These are phyloP conservation scores for Leucoraja erinaceus DNA, from an alignment of 2,113 vertebrate genomes.

Conservation along the genomic window DNA sequence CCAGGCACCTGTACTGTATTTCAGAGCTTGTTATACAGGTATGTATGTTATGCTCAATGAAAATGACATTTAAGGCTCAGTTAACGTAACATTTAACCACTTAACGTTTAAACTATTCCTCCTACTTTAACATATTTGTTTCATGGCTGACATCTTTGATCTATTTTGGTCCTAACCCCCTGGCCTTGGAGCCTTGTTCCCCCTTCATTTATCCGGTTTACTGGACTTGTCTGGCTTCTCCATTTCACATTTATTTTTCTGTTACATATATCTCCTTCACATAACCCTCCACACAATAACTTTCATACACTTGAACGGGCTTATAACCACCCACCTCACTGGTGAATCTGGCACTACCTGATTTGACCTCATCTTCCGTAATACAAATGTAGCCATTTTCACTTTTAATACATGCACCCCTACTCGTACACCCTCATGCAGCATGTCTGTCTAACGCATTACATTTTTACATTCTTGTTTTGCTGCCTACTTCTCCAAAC, in stretches of 20 bases:
- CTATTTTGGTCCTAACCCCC: not conserved
- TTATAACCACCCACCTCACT: not conserved
- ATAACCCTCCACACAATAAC: not conserved
- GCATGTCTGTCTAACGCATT: not conserved
- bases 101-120: not conserved
- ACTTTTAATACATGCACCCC: not conserved
- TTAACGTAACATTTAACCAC: not conserved
- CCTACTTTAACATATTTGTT: not conserved
- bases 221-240: not conserved
- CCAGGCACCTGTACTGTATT: conserved; percentile 79
- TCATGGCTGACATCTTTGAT: not conserved
- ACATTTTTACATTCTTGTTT: not conserved
- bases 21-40: conserved; percentile 81
- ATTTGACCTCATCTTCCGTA: not conserved
- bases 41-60: conserved; percentile 56
- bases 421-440: not conserved
- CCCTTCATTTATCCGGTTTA: not conserved
- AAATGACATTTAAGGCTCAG: not conserved
- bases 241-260: not conserved
- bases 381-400: not conserved
- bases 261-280: not conserved
- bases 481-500: not conserved
- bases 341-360: not conserved
- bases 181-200: not conserved
- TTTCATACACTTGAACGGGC: not conserved